Conservation (phyloP, 2,888 invertebrate species). For the Rhagonycha fulva region DNA sequence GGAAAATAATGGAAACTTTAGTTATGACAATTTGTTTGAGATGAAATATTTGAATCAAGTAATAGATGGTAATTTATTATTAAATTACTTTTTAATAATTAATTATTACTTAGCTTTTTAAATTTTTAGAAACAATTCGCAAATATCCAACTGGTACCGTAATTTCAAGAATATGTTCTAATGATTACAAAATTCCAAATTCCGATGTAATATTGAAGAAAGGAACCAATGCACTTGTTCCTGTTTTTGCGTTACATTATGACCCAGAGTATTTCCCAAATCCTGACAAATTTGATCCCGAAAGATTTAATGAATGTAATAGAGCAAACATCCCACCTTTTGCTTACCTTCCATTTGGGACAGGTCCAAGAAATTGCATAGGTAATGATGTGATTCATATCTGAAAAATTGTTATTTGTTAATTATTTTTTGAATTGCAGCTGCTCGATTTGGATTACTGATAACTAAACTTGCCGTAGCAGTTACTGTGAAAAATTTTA, state of each 20-base stretch:
- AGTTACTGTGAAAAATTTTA: no score
- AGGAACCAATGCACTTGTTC: constrained; percentile 34
- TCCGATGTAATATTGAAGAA: constrained; percentile 37
- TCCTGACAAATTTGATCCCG: no score
- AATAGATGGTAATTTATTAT: not conserved
- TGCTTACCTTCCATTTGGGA: no score
- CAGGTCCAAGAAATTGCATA: no score
- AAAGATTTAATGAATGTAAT: no score
- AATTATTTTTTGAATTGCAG: no score
- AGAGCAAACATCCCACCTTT: no score
- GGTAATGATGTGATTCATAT: no score
- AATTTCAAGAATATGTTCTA: constrained; percentile 35
- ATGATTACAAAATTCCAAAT: constrained; percentile 40
- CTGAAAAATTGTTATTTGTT: no score
- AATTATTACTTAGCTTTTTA: constrained; percentile 4
- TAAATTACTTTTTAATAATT: no score
- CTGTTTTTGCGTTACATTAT: constrained; percentile 41
- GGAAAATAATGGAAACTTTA: not conserved
- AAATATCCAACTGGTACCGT: constrained; percentile 42
- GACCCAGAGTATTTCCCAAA: constrained; percentile 38
- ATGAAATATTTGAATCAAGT: not conserved
- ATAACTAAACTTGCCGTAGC: no score
- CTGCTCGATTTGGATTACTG: no score
- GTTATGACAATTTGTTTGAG: not conserved
- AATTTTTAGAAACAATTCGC: constrained; percentile 46